phyloP scores from a whole-genome alignment of 2,888 invertebrate species.

The Blera fallax region DNA sequence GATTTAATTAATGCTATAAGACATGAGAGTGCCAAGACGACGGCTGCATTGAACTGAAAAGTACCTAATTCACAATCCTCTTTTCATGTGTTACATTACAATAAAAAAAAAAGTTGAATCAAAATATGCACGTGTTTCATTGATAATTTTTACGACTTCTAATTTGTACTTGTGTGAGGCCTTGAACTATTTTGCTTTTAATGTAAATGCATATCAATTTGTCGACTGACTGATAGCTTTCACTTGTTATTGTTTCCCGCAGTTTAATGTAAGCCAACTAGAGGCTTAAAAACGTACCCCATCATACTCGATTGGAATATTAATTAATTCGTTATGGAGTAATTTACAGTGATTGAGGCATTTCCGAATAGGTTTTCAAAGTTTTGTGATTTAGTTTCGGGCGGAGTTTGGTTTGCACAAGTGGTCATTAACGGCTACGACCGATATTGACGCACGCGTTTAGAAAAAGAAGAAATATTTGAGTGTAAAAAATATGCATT shows the following conservation, averaged over 20 bases:
- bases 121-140: constrained; percentile 21
- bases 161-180: not conserved
- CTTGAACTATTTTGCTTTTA: constrained; percentile 28
- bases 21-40: constrained; percentile 92
- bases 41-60: constrained; percentile 82
- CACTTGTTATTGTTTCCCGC: constrained; percentile 19
- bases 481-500: too few species aligned
- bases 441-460: not conserved
- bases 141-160: constrained; percentile 15
- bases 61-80: not conserved
- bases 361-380: not conserved
- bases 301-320: constrained; percentile 2
- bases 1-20: constrained; percentile 94
- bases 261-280: not conserved
- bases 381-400: not conserved
- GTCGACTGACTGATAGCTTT: constrained; percentile 28
- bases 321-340: not conserved
- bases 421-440: not conserved
- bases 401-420: not conserved
- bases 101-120: constrained; percentile 15
- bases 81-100: not conserved
- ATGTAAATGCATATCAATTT: constrained; percentile 21
- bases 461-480: not conserved
- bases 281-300: not conserved
- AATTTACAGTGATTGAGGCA: not conserved